Evolutionary conservation across 1,140 invertebrate species (phyloP).

Genomic region (Anadara kagoshimensis): DNA sequence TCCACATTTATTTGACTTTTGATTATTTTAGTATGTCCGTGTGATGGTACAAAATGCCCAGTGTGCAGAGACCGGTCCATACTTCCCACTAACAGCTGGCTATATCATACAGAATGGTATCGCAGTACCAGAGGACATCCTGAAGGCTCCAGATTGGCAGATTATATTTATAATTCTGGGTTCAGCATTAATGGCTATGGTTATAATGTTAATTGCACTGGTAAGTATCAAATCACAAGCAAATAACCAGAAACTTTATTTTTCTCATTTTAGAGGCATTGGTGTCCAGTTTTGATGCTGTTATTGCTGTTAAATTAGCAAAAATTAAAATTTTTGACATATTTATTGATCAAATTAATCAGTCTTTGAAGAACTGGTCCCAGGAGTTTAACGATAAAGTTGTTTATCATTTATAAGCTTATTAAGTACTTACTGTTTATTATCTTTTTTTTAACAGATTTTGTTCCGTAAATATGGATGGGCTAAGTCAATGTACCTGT

Average conservation of each 20-base stretch:
- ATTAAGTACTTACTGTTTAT: no score
- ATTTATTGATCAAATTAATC: no score
- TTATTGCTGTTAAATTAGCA: no score
- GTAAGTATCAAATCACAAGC: constrained; percentile 42
- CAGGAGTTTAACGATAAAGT: no score
- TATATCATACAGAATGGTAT: constrained; percentile 64
- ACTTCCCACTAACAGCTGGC: constrained; percentile 65
- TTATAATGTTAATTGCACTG: constrained; percentile 65
- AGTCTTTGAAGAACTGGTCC: no score
- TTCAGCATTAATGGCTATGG: constrained; percentile 58
- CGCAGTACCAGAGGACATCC: constrained; percentile 60
- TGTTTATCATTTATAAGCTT: no score
- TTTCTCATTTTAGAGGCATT: no score
- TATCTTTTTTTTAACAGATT: constrained; percentile 48
- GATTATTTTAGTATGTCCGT: constrained; percentile 60
- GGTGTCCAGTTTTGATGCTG: no score
- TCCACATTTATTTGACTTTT: background rate
- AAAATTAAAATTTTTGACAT: no score
- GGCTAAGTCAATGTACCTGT: constrained; percentile 62
- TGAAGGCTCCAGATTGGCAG: constrained; percentile 69
- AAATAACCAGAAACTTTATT: no score
- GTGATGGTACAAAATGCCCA: constrained; percentile 65
- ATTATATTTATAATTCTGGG: constrained; percentile 67
- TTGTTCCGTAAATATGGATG: constrained; percentile 71
- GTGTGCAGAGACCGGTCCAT: constrained; percentile 66